phyloP scores from a whole-genome alignment of 30 jellyfish, hydroid and myxozoan species.

The Hydractinia echinata region DNA sequence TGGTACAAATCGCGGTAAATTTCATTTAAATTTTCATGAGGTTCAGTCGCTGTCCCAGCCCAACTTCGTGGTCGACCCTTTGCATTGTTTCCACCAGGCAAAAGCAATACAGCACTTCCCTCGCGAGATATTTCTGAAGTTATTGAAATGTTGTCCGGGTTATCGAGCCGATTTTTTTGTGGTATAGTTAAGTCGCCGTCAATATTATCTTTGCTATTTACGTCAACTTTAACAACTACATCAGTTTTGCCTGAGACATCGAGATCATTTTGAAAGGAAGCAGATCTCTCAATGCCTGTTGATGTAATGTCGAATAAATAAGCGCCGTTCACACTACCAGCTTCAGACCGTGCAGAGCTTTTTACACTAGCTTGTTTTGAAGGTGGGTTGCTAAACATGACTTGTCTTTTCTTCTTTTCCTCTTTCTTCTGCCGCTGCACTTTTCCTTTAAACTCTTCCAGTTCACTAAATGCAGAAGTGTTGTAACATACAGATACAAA shows the following conservation, averaged over 20 bases:
- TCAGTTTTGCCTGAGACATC: too few relatives aligned
- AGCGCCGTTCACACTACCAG: background rate
- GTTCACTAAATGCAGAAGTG: background rate
- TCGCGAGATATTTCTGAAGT: background rate
- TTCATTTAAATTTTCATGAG: background rate
- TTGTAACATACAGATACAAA: background rate
- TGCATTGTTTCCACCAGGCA: background rate
- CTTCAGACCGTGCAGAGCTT: background rate
- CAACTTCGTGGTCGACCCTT: slow-evolving; percentile 1
- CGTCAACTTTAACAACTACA: too few relatives aligned
- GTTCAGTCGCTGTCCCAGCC: slow-evolving; percentile 14
- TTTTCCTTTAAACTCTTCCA: slow-evolving; percentile 2
- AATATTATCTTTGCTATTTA: too few relatives aligned
- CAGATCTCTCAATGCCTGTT: slow-evolving; percentile 9
- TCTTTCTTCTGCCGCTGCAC: background rate
- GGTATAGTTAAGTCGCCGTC: too few relatives aligned
- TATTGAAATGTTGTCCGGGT: background rate
- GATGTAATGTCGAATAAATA: background rate
- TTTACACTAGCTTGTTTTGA: background rate
- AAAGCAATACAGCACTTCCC: background rate
- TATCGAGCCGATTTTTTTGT: background rate
- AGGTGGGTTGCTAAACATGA: background rate
- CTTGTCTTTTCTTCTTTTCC: background rate
- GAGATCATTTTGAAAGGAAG: background rate
- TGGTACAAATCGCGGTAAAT: background rate